phyloP scores from a whole-genome alignment of 2,888 invertebrate species.

The Pristionchus exspectatus region DNA sequence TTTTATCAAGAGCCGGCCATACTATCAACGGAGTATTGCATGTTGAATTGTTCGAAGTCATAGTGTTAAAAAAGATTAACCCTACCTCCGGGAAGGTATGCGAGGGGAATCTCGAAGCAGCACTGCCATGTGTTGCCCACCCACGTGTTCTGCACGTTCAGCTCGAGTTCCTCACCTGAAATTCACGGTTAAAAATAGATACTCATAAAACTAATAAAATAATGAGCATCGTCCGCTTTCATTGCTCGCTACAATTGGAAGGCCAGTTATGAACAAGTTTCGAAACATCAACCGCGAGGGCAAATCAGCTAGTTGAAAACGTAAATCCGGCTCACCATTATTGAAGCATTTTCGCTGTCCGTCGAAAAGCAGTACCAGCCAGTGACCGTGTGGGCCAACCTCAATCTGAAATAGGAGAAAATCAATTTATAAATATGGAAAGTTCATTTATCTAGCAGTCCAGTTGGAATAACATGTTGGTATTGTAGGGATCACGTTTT shows the following conservation, averaged over 20 bases:
- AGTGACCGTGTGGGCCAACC: slow-evolving; percentile 81
- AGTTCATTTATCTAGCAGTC: too few species aligned
- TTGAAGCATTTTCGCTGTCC: slow-evolving; percentile 80
- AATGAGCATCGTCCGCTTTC: too few species aligned
- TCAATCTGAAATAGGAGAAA: slow-evolving; percentile 77
- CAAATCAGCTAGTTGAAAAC: not conserved
- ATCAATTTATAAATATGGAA: not conserved
- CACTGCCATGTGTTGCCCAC: slow-evolving; percentile 79
- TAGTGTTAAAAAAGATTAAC: too few species aligned
- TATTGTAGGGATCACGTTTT: too few species aligned
- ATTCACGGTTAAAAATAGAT: not conserved
- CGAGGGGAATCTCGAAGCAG: slow-evolving; percentile 80
- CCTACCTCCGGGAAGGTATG: slow-evolving; percentile 80
- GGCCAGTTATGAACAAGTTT: not conserved
- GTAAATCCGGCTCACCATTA: slow-evolving; percentile 69
- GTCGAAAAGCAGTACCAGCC: slow-evolving; percentile 80
- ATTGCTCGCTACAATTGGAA: too few species aligned
- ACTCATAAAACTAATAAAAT: not conserved
- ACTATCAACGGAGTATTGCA: not conserved
- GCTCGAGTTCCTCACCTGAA: slow-evolving; percentile 75
- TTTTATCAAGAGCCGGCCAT: not conserved
- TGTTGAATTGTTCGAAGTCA: too few species aligned
- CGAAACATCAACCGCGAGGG: not conserved
- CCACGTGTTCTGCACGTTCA: slow-evolving; percentile 73
- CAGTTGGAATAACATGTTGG: too few species aligned